A percentile compares a stretch with the other conserved stretches of the same genome.
These are phyloP conservation scores for Microtus ochrogaster DNA, from an alignment of 2,113 vertebrate species.

Conservation along the genomic window DNA sequence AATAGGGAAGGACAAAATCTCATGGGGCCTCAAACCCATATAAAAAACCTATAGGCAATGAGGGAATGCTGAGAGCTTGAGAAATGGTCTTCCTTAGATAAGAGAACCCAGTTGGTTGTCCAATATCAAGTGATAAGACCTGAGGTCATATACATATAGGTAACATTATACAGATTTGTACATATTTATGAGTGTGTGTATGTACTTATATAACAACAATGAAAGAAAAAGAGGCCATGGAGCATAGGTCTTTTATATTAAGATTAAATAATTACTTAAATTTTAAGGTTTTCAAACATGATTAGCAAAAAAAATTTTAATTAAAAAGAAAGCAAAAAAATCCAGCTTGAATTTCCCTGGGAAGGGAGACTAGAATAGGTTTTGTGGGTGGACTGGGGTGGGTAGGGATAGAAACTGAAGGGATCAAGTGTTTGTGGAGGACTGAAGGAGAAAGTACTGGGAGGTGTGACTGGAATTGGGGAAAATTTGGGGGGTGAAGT, in stretches of 20 bases:
- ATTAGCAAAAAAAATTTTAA: neutral
- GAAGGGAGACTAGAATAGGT: neutral
- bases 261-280: neutral
- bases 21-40: too few relatives aligned
- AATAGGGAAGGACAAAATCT: neutral
- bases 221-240: too few relatives aligned
- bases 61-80: neutral
- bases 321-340: neutral
- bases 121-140: neutral
- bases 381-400: neutral
- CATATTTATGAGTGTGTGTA: neutral
- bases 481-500: neutral
- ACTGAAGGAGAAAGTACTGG: neutral
- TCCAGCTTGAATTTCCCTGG: neutral
- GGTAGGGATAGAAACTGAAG: neutral
- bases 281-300: neutral
- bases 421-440: neutral
- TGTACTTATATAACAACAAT: neutral
- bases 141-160: neutral
- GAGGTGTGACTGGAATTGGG: neutral
- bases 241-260: neutral
- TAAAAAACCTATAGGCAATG: neutral
- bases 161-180: neutral
- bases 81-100: neutral
- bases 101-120: neutral